These are phyloP conservation scores for Rhynchotus rufescens DNA, from an alignment of 2,797 vertebrate species.

Conservation along the genomic window DNA sequence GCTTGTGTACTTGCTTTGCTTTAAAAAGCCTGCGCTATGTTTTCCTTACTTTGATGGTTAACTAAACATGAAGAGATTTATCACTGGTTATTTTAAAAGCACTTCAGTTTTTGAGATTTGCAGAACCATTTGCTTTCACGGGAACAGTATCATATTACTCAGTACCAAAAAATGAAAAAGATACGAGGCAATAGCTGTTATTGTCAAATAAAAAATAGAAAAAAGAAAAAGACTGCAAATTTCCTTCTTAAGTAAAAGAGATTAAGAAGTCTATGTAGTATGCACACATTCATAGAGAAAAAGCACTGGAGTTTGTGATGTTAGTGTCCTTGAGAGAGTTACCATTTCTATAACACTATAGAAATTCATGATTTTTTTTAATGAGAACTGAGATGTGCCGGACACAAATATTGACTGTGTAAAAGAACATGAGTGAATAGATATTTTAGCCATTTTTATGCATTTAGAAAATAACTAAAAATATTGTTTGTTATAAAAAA, in stretches of 20 bases:
- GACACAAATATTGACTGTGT: not conserved
- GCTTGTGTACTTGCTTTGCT: not conserved
- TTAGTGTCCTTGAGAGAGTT: not conserved
- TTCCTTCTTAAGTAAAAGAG: not conserved
- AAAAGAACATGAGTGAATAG: not conserved
- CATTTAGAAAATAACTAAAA: not conserved
- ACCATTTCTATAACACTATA: not conserved
- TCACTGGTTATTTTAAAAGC: constrained; percentile 7
- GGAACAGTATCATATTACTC: not conserved
- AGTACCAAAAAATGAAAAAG: not conserved
- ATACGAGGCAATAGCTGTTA: not conserved
- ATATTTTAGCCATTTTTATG: not conserved
- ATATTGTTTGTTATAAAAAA: not conserved
- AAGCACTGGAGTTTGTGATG: not conserved
- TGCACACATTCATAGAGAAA: not conserved
- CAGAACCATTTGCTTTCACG: not conserved
- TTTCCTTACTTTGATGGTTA: constrained; percentile 58
- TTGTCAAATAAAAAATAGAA: not conserved
- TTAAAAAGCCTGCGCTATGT: constrained; percentile 19
- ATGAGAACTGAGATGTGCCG: not conserved
- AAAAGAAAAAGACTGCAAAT: not conserved
- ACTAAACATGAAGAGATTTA: constrained; percentile 46
- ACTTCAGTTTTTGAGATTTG: constrained; percentile 11
- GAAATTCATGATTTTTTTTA: not conserved
- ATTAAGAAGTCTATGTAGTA: not conserved